phyloP scores from a whole-genome alignment of 2,113 vertebrate species.

The Burhinus oedicnemus region DNA sequence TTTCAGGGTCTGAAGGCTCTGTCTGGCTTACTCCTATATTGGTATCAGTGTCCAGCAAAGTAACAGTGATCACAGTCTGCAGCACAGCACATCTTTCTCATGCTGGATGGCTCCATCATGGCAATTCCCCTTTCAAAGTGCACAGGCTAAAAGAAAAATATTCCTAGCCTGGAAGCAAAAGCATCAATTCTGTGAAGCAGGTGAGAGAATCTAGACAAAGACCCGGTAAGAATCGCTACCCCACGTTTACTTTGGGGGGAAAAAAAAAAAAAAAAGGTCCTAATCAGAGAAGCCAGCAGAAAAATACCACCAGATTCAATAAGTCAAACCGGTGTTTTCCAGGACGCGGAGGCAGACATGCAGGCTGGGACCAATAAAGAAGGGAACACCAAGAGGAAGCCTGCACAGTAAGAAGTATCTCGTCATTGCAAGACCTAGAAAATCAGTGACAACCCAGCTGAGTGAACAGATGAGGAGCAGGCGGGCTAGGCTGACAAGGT shows the following conservation, averaged over 20 bases:
- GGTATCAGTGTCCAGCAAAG: background rate
- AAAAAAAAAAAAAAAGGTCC: background rate
- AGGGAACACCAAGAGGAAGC: background rate
- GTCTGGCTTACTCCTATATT: background rate
- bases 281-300: background rate
- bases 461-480: background rate
- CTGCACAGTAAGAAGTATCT: background rate
- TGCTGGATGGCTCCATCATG: background rate
- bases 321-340: background rate
- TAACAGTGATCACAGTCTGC: background rate
- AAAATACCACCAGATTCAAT: background rate
- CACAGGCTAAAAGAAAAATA: background rate
- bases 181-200: background rate
- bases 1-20: background rate
- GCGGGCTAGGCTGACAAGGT: fast-evolving
- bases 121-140: background rate
- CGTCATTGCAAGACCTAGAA: background rate
- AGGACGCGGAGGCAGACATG: background rate
- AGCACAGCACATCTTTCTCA: background rate
- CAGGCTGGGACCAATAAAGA: background rate
- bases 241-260: background rate
- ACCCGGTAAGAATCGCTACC: background rate
- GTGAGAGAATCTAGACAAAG: background rate
- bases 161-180: background rate
- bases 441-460: background rate